phyloP scores from a whole-genome alignment of 2,797 vertebrate species.

The Xerus rutilus region DNA sequence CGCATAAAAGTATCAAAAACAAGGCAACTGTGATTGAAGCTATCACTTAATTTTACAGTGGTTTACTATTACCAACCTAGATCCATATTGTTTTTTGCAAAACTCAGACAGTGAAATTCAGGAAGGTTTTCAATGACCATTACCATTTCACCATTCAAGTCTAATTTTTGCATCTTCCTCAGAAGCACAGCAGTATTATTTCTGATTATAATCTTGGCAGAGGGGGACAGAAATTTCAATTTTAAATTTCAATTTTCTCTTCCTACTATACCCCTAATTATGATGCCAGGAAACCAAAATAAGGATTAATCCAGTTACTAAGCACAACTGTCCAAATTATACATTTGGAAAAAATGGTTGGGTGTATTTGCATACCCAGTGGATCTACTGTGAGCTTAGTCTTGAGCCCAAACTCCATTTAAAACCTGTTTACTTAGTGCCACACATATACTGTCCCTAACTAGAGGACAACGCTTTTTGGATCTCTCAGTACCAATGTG shows the following conservation, averaged over 20 bases:
- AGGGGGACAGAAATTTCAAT: neutral
- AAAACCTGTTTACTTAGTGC: neutral
- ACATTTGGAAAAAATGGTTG: constrained; percentile 1
- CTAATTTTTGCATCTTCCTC: neutral
- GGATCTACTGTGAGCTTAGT: neutral
- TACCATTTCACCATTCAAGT: neutral
- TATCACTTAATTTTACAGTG: neutral
- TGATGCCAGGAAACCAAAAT: neutral
- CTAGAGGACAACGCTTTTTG: neutral
- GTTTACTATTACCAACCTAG: constrained; percentile 1
- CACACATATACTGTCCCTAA: neutral
- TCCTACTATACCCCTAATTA: neutral
- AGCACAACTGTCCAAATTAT: neutral
- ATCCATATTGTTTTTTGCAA: neutral
- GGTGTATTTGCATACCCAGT: neutral
- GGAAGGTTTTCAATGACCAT: neutral
- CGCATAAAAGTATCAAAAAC: neutral
- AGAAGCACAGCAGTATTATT: neutral
- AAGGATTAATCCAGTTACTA: neutral
- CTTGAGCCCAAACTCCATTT: constrained; percentile 5
- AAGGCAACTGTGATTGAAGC: neutral
- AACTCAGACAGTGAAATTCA: neutral
- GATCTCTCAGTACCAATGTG: neutral
- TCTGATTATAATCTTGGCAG: neutral
- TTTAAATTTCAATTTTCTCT: neutral